These are phyloP conservation scores for Equus quagga DNA, from an alignment of 2,113 vertebrate genomes.

Conservation along the genomic window DNA sequence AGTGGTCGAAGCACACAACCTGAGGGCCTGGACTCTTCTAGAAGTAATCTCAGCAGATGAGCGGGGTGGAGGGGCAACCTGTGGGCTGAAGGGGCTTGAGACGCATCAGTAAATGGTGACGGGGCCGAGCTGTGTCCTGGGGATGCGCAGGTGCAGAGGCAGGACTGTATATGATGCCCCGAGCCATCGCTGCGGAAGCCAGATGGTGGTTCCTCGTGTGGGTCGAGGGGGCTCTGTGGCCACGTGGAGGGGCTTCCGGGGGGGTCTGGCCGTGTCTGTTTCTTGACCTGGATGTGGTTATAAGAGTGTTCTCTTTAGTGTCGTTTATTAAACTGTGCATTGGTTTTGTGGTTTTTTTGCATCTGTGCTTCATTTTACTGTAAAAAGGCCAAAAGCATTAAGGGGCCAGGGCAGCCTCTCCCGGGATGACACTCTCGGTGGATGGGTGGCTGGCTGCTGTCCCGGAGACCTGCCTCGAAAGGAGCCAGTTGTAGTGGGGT, in stretches of 20 bases:
- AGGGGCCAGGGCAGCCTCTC: fast-evolving
- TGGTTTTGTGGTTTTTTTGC: background rate
- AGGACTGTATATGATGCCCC: too few relatives aligned
- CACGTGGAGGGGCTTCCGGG: background rate
- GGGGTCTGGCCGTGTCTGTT: background rate
- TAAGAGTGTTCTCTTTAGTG: background rate
- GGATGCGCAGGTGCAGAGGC: background rate
- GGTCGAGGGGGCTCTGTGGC: too few relatives aligned
- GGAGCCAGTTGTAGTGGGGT: background rate
- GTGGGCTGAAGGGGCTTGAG: background rate
- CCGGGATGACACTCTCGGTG: background rate
- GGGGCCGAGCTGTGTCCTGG: too few relatives aligned
- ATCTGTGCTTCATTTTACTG: background rate
- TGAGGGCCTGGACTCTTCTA: too few relatives aligned
- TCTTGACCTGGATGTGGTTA: background rate
- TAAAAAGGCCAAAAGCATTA: fast-evolving
- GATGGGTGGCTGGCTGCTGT: background rate
- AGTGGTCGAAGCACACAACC: too few relatives aligned
- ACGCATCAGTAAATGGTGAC: too few relatives aligned
- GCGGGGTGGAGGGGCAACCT: background rate
- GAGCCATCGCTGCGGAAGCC: background rate
- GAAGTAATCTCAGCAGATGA: background rate
- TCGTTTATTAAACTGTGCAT: background rate
- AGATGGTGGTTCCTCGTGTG: too few relatives aligned
- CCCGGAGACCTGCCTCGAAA: background rate